These are phyloP conservation scores for Anthopleura xanthogrammica DNA, from an alignment of 92 coral and sea anemone species.

Conservation along the genomic window DNA sequence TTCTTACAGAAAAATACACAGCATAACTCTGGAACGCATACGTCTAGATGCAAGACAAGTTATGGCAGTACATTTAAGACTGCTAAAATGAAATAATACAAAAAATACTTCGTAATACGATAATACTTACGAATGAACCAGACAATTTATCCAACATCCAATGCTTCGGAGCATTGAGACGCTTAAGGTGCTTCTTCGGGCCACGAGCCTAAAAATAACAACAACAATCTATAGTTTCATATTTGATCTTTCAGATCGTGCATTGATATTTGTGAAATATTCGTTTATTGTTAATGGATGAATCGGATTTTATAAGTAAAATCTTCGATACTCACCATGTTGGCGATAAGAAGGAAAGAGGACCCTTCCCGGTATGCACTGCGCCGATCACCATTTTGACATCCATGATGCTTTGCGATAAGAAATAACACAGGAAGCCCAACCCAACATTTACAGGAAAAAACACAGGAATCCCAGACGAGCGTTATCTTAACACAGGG, in stretches of 20 bases:
- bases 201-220: constrained; percentile 99
- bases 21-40: not conserved
- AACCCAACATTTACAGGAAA: not conserved
- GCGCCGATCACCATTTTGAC: constrained; percentile 28
- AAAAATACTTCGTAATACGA: constrained; percentile 1
- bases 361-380: constrained; percentile 54
- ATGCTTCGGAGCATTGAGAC: constrained; percentile 99
- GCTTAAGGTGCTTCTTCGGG: constrained; percentile 99
- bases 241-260: constrained; percentile 14
- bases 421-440: constrained; percentile 1
- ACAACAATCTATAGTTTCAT: constrained; percentile 40
- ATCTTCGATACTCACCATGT: constrained; percentile 74
- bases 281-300: constrained; percentile 37
- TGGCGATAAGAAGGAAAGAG: constrained; percentile 90
- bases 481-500: too few relatives aligned
- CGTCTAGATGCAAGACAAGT: not conserved
- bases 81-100: not conserved
- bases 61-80: not conserved
- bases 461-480: constrained; percentile 8
- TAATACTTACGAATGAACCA: constrained; percentile 86
- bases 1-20: not conserved
- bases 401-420: constrained; percentile 37
- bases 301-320: constrained; percentile 37
- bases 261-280: constrained; percentile 5
- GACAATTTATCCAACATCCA: constrained; percentile 99